Evolutionary conservation across 2,888 invertebrate species (phyloP).

Genomic region (Zhuqinia jingwanae): DNA sequence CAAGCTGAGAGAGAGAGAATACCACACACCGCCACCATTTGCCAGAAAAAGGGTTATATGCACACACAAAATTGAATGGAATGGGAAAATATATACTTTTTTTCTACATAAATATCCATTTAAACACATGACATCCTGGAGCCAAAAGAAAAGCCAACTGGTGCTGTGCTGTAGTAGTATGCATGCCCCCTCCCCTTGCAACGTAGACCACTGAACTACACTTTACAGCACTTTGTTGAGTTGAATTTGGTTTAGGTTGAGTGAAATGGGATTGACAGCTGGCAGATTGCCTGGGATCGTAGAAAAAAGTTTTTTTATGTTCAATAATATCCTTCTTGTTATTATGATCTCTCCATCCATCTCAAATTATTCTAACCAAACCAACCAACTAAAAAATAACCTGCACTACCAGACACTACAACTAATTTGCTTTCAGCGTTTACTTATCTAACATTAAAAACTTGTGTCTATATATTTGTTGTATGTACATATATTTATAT

Average conservation of each 20-base stretch:
- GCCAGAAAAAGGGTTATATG: too few relatives aligned
- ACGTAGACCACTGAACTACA: too few relatives aligned
- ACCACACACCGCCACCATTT: background rate
- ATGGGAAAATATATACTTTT: background rate
- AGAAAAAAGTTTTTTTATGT: conserved; percentile 39
- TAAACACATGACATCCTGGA: conserved; percentile 20
- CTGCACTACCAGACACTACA: too few relatives aligned
- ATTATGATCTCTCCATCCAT: conserved; percentile 30
- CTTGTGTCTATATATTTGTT: too few relatives aligned
- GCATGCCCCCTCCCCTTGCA: too few relatives aligned
- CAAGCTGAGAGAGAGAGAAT: too few relatives aligned
- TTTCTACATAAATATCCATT: conserved; percentile 8
- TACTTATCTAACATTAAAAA: too few relatives aligned
- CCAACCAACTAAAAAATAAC: too few relatives aligned
- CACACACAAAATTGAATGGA: too few relatives aligned
- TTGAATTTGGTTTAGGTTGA: conserved; percentile 11
- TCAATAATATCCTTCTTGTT: conserved; percentile 26
- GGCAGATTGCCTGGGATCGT: conserved; percentile 59
- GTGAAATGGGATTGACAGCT: conserved; percentile 56
- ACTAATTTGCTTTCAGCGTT: too few relatives aligned
- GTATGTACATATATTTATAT: background rate
- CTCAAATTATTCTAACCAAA: conserved; percentile 38
- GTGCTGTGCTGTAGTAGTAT: background rate
- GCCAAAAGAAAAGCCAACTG: conserved; percentile 12
- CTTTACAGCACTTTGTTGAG: too few relatives aligned